Conservation (phyloP, 23 tunicate species). For the Halocynthia aurantium region DNA sequence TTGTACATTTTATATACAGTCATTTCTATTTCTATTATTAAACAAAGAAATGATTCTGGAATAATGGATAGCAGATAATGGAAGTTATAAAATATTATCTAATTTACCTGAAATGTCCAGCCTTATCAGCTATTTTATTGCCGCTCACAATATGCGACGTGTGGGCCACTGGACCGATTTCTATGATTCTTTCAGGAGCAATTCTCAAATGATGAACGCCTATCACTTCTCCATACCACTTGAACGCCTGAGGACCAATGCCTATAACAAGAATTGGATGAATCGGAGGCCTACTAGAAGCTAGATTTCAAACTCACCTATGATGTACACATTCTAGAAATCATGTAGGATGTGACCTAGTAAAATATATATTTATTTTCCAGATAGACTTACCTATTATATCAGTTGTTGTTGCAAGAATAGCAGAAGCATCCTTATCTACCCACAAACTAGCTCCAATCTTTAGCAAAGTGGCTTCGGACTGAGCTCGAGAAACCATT, state of each 20-base stretch:
- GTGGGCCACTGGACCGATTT: slow-evolving; percentile 20
- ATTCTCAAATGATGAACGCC: slow-evolving; percentile 21
- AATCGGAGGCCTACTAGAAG: no score
- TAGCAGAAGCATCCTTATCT: slow-evolving; percentile 17
- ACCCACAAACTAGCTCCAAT: slow-evolving; percentile 18
- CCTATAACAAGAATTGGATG: neutral
- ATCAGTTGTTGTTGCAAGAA: slow-evolving; percentile 23
- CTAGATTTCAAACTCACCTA: no score
- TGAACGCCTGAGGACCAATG: slow-evolving; percentile 8
- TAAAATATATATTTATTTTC: no score
- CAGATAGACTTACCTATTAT: slow-evolving; percentile 14
- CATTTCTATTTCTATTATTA: no score
- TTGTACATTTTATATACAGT: no score
- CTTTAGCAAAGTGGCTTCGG: slow-evolving; percentile 17
- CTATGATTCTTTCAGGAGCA: slow-evolving; percentile 2
- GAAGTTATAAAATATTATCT: no score
- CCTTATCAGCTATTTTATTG: neutral
- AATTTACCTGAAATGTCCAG: slow-evolving; percentile 23
- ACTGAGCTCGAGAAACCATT: slow-evolving; percentile 9
- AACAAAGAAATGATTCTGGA: no score
- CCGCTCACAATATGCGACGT: slow-evolving; percentile 7
- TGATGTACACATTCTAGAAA: no score
- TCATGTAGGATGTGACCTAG: no score
- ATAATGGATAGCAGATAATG: no score
- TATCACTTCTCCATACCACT: slow-evolving; percentile 21